Evolutionary conservation across 2,113 vertebrate genomes (phyloP).

Genomic region (Nannobrachium achirus): DNA sequence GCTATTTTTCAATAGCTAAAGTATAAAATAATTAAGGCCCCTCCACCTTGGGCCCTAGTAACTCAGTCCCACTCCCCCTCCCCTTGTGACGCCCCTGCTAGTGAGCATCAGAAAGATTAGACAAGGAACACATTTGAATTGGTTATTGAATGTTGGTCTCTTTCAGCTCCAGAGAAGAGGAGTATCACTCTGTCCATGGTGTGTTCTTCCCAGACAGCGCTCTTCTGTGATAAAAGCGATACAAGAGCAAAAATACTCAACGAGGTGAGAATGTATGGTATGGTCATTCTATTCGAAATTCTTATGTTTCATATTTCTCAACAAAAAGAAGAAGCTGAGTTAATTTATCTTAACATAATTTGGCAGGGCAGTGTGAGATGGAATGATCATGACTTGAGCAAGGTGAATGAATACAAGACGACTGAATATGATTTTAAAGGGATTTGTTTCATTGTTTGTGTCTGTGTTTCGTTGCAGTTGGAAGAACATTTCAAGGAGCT

Average conservation of each 20-base stretch:
- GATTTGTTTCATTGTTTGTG: constrained; percentile 1
- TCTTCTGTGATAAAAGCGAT: fast-evolving
- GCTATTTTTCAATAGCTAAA: too few species aligned
- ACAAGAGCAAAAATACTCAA: fast-evolving
- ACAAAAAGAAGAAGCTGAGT: not conserved
- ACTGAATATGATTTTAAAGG: not conserved
- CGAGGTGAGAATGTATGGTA: constrained; percentile 8
- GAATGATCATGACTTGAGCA: not conserved
- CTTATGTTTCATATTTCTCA: not conserved
- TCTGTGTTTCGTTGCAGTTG: constrained; percentile 54
- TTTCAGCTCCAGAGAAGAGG: not conserved
- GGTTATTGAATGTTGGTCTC: too few species aligned
- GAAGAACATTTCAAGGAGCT: fast-evolving
- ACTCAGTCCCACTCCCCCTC: too few species aligned
- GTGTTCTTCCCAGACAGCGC: not conserved
- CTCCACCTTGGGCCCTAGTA: too few species aligned
- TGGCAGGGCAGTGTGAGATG: too few species aligned
- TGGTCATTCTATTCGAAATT: too few species aligned
- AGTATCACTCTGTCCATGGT: constrained; percentile 51
- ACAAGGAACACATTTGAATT: too few species aligned
- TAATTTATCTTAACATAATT: too few species aligned
- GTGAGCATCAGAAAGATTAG: too few species aligned
- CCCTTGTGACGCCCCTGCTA: too few species aligned
- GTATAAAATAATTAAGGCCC: too few species aligned
- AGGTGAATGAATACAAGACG: not conserved